Evolutionary conservation across 2,797 vertebrate genomes (phyloP).

Genomic region (Poeciliopsis infans): DNA sequence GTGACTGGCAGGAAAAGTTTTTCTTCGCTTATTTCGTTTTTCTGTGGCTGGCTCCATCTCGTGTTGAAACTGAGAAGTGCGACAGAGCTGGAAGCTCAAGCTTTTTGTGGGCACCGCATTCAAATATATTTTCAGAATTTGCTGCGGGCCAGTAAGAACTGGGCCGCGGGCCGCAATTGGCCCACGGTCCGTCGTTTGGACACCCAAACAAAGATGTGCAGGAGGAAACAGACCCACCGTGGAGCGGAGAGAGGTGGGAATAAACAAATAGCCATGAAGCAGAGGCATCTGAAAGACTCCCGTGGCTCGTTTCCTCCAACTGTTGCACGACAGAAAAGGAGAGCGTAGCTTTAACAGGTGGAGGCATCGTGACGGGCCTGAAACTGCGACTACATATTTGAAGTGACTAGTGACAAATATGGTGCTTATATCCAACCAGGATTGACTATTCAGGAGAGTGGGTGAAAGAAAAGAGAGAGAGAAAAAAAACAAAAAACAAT

Average conservation of each 20-base stretch:
- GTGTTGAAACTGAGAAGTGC: too few species aligned
- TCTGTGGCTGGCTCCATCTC: too few species aligned
- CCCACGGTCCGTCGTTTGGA: too few species aligned
- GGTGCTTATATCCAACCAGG: not conserved
- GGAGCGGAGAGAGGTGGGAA: not conserved
- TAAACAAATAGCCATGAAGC: not conserved
- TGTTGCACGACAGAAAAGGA: not conserved
- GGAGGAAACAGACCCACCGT: not conserved
- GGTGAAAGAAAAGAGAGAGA: not conserved
- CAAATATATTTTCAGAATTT: too few species aligned
- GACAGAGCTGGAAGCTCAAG: too few species aligned
- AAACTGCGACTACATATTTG: not conserved
- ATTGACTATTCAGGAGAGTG: not conserved
- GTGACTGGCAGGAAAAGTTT: too few species aligned
- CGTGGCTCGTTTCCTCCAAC: not conserved
- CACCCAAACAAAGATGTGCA: not conserved
- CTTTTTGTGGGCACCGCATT: too few species aligned
- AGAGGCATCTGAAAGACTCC: not conserved
- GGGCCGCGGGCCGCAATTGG: too few species aligned
- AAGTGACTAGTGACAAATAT: not conserved
- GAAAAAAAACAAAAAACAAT: not conserved
- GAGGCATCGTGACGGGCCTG: not conserved
- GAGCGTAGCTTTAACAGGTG: not conserved
- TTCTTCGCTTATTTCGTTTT: too few species aligned
- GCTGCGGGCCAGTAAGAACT: too few species aligned